phyloP scores from a whole-genome alignment of 2,113 vertebrate genomes.

The Cygnus buccinator region DNA sequence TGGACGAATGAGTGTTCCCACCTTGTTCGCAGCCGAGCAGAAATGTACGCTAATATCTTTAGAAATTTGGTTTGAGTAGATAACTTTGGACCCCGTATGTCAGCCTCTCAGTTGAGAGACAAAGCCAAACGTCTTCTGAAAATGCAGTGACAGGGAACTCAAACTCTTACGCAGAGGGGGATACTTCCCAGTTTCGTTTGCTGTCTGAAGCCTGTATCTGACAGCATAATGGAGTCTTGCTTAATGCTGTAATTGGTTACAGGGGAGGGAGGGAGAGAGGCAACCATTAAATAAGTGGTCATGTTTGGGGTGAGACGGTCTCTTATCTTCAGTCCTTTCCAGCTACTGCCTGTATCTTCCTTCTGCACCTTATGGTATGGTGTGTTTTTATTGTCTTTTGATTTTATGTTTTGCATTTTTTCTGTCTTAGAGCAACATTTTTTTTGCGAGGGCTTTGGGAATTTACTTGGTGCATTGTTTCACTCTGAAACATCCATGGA shows the following conservation, averaged over 20 bases:
- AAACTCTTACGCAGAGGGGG: background rate
- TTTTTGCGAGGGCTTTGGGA: background rate
- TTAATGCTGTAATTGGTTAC: background rate
- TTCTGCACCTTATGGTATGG: fast-evolving
- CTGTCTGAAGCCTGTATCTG: background rate
- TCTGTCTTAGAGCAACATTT: background rate
- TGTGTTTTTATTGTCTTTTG: background rate
- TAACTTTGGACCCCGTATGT: background rate
- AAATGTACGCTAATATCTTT: background rate
- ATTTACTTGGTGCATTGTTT: background rate
- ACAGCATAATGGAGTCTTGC: constrained; percentile 22
- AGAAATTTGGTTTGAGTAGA: background rate
- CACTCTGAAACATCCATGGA: background rate
- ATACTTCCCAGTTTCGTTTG: background rate
- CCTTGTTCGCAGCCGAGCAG: background rate
- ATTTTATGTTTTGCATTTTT: background rate
- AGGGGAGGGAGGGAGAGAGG: background rate
- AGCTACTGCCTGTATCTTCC: background rate
- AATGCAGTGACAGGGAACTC: background rate
- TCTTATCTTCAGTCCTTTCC: background rate
- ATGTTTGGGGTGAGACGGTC: background rate
- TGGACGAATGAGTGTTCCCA: background rate
- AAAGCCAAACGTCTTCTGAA: background rate
- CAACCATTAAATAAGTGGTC: constrained; percentile 29
- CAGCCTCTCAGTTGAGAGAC: background rate